phyloP scores from a whole-genome alignment of 1,140 invertebrate genomes.

The Drosophila tsacasi region DNA sequence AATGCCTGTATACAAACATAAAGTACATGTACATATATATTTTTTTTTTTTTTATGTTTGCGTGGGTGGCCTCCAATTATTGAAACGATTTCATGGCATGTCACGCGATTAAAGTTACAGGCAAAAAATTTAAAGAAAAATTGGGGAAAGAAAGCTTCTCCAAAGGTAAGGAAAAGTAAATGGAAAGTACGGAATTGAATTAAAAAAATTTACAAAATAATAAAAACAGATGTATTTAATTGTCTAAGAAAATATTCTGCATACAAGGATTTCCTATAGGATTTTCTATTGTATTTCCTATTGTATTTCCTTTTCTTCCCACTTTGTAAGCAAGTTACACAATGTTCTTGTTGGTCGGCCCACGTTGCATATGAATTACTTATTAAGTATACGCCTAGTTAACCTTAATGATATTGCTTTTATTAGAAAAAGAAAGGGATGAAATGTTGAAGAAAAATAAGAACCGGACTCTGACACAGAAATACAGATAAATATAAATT shows the following conservation, averaged over 20 bases:
- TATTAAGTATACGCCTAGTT: conserved; percentile 65
- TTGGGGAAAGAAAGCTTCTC: not conserved
- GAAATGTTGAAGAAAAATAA: not conserved
- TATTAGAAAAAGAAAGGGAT: not conserved
- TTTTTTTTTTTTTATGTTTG: not conserved
- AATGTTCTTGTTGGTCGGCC: conserved; percentile 4
- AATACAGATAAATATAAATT: not conserved
- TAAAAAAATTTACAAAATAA: not conserved
- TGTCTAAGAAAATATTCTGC: not conserved
- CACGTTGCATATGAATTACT: conserved; percentile 59
- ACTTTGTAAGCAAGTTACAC: not conserved
- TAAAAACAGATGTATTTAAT: too few relatives aligned
- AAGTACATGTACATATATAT: not conserved
- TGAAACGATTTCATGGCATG: conserved; percentile 58
- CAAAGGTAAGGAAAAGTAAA: not conserved
- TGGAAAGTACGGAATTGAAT: not conserved
- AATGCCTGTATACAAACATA: conserved; percentile 21
- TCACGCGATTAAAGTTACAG: conserved; percentile 67
- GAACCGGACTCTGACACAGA: not conserved
- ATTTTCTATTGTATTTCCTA: not conserved
- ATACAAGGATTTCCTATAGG: not conserved
- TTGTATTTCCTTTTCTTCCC: not conserved
- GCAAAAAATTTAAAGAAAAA: not conserved
- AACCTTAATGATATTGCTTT: conserved; percentile 27
- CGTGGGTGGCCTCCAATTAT: conserved; percentile 62